Evolutionary conservation across 2,797 vertebrate species (phyloP), one percentile per base, ranked within the genome.

Genomic region (Etheostoma nigrum): DNA sequence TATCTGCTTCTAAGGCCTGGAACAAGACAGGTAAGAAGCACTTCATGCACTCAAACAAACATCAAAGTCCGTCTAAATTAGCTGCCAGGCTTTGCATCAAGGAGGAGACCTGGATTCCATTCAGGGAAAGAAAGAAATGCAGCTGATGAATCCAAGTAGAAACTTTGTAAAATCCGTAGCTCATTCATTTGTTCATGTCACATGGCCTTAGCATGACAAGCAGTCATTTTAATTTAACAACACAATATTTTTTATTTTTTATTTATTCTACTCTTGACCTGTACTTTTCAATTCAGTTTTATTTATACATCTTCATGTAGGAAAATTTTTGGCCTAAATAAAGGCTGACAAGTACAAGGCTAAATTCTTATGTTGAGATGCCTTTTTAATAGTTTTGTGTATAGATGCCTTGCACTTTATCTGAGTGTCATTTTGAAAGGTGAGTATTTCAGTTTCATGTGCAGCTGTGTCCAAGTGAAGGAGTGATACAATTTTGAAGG

Each of bases 21-120:
- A 70, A 60, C 49, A 78, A 5, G 36, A 72, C 74, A 76, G 74
- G 66, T 83, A 45, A 87, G 70, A 72, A 19, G 71, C 16, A 62
- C 27, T 61, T 12, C 12, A 57, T 40, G 5, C 53, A 54, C 67
- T 74, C 75, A 68, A 36, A 84, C 23, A 47, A 53, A 65, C 66
- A 42, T 19, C 44, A 49, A 59, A 74, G 58, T 65, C 72, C 40
- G 9, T 72, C 59, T 65, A 60, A 64, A 18, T 74, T 42, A 58
- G 70, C 25, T 61, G 66, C 73, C 66, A 78, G 66, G 13, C 53
- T 77, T 63, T 73, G n/a, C 79, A 70, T 76, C 19, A 54, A n/a
- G 16, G 58, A 75, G 36, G 58, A 81, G 75, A 67, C 36, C 60
- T 75, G 70, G 57, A 64, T 79, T 33, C n/a, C 21, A 67, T 60